Percentiles rank a stretch among this genome's conserved stretches.
Conservation (phyloP, 1,140 invertebrate genomes). For the Ostrea denselamellosa region DNA sequence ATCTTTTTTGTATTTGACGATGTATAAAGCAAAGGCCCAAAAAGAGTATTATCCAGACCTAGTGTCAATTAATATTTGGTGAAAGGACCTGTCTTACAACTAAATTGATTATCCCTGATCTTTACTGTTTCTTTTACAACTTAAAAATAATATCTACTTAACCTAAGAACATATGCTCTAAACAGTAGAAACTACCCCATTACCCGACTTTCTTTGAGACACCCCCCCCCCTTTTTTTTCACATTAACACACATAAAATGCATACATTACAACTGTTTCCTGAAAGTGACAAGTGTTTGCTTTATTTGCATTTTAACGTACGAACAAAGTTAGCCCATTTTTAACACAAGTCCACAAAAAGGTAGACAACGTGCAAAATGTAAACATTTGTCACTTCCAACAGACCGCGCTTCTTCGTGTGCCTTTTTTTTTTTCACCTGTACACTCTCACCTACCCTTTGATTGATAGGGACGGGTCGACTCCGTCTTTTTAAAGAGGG, state of each 20-base stretch:
- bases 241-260: not conserved
- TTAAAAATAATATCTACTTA: too few species aligned
- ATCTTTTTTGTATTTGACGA: too few species aligned
- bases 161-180: too few species aligned
- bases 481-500: conserved; percentile 86
- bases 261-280: not conserved
- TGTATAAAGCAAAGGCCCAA: too few species aligned
- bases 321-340: not conserved
- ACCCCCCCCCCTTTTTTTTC: too few species aligned
- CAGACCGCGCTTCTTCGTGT: not conserved
- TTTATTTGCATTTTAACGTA: not conserved
- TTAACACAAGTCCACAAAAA: not conserved
- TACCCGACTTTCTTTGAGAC: not conserved
- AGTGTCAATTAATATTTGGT: too few species aligned
- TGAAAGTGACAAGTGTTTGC: not conserved
- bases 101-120: too few species aligned
- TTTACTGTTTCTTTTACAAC: too few species aligned
- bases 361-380: not conserved
- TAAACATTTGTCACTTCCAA: conserved; percentile 36
- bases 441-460: conserved; percentile 82
- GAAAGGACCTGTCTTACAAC: too few species aligned
- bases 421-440: not conserved
- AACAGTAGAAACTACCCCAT: too few species aligned
- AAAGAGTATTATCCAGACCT: too few species aligned
- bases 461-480: conserved; percentile 84